phyloP scores from a whole-genome alignment of 1,140 invertebrate genomes.

The Mylabris phalerata region DNA sequence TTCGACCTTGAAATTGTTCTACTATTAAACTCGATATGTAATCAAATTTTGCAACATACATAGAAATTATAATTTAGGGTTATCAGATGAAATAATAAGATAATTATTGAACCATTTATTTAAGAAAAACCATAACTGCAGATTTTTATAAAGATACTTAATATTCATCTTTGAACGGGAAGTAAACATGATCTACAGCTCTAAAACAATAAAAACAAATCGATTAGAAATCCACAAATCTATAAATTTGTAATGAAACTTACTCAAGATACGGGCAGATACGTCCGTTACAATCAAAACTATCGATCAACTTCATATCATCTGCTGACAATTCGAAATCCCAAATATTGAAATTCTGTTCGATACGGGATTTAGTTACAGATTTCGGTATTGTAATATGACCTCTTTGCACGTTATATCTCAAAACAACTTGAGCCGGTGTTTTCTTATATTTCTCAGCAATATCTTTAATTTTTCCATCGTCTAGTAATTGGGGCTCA shows the following conservation, averaged over 20 bases:
- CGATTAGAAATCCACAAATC: too few species aligned
- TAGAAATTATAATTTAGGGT: too few species aligned
- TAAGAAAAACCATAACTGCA: too few species aligned
- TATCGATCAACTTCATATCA: constrained; percentile 47
- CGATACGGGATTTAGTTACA: constrained; percentile 51
- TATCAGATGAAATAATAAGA: too few species aligned
- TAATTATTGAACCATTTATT: too few species aligned
- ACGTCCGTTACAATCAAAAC: constrained; percentile 39
- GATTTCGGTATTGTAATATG: constrained; percentile 32
- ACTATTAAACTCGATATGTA: too few species aligned
- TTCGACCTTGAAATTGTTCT: too few species aligned
- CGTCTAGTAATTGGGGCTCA: constrained; percentile 54
- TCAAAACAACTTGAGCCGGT: constrained; percentile 30
- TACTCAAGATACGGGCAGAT: constrained; percentile 9
- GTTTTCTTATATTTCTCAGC: constrained; percentile 31
- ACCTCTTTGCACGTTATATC: constrained; percentile 30
- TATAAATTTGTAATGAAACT: not conserved
- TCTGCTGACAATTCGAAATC: constrained; percentile 59
- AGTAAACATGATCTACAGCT: constrained; percentile 1
- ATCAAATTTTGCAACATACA: too few species aligned
- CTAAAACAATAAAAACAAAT: constrained; percentile 2
- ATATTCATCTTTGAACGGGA: constrained; percentile 12
- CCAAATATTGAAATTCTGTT: constrained; percentile 64
- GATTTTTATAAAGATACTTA: not conserved
- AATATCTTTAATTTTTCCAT: constrained; percentile 45